Conservation (phyloP, 2,113 vertebrate genomes). For the Myotis brandtii region DNA sequence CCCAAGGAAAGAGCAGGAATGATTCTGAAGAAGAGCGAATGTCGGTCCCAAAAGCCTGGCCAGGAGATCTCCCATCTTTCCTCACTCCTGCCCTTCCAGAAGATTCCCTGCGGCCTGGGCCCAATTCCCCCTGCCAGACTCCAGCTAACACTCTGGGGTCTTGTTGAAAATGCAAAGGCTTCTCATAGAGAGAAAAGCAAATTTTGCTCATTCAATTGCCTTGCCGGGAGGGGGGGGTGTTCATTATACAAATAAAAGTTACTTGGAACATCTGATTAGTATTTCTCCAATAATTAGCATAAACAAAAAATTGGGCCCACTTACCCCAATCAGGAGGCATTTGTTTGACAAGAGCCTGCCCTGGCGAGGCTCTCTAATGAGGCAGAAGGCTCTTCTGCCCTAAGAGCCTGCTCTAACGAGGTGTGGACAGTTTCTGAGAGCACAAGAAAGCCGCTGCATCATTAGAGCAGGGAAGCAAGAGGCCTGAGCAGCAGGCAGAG, state of each 20-base stretch:
- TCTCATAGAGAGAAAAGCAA: neutral
- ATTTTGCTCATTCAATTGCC: neutral
- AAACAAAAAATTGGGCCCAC: neutral
- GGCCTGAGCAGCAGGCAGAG: neutral
- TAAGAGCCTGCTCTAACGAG: neutral
- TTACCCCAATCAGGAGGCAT: neutral
- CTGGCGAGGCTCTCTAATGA: neutral
- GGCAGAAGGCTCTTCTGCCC: too few relatives aligned
- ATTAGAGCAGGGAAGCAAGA: neutral
- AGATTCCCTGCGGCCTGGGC: neutral
- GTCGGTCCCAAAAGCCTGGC: neutral
- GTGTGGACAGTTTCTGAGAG: neutral
- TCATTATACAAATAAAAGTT: conserved; percentile 24
- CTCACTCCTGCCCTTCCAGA: neutral
- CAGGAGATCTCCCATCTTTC: neutral
- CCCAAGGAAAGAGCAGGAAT: neutral
- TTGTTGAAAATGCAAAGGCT: conserved; percentile 1
- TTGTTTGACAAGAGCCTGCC: neutral
- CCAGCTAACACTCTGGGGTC: neutral
- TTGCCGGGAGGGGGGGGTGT: neutral
- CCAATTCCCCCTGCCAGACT: neutral
- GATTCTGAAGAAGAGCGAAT: neutral
- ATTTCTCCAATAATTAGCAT: conserved; percentile 27
- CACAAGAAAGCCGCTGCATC: neutral
- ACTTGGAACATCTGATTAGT: neutral